Base-by-base conservation (phyloP, 2,113 vertebrate species). In the Eulemur macaco region DNA sequence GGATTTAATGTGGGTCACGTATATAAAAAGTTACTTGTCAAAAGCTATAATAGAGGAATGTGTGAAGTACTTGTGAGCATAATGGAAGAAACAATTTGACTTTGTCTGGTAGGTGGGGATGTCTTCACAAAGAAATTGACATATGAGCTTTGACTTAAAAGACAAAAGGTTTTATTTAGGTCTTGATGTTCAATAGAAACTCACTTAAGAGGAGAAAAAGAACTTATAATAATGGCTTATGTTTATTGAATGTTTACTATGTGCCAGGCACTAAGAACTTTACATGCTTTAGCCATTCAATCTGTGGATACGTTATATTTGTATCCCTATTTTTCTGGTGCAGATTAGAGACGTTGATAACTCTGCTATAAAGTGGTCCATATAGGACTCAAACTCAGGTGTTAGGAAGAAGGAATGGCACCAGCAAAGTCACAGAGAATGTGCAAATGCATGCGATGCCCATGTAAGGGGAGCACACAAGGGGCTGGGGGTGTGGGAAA, bases 191-290 rank as follows among this genome's bases (percentile, higher is more conserved):
- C 71, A 58, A 60, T 71, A 91, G 89, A 85, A 86, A 94, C 8
- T 89, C 58, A 94, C 82, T 95, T 73, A 73, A 85, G 34, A 81
- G 25, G 73, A 69, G 45, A 50, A 21, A 94, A 95, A 84, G 14
- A 37, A 54, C 27, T n/a, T 87, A 69, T 34, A 89, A 68, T 47
- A 85, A 91, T 27, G 89, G 54, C 37, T 89, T 87, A 64, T 39
- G 68, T 45, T 73, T 92, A 86, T 12, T 78, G 71, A 47, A 25
- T 88, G 9, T 78, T 95, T 91, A 82, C 78, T 77, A 25, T 71
- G 17, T 73, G 18, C 20, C 52, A 95, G 50, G 29, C 37, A 90
- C 50, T 69, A 85, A 93, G n/a, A 6, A 39, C 73, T 88, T 90
- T 60, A 83, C 23, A 71, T 56, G 58, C n/a, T 68, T 87, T 54